Percentiles rank a stretch among this genome's conserved stretches.
phyloP scores from a whole-genome alignment of 2,888 invertebrate species.

The Melinaea marsaeus region DNA sequence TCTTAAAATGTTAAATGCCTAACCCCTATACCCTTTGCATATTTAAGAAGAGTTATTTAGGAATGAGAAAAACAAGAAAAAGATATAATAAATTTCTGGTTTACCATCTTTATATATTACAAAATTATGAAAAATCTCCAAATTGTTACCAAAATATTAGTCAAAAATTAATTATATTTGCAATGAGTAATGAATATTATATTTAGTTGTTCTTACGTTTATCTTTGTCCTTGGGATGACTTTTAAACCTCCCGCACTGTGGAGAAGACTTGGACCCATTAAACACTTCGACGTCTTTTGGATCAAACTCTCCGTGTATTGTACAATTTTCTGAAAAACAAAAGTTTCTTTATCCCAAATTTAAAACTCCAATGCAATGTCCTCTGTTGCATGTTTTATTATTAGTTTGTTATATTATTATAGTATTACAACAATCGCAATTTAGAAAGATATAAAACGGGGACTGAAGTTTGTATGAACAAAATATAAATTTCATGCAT shows the following conservation, averaged over 20 bases:
- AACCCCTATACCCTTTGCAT: too few species aligned
- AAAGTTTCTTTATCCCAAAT: background rate
- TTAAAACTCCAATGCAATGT: too few species aligned
- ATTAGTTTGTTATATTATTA: too few species aligned
- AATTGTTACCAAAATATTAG: background rate
- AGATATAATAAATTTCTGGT: too few species aligned
- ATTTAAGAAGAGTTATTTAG: too few species aligned
- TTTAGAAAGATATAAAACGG: background rate
- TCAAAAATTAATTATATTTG: background rate
- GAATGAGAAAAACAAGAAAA: too few species aligned
- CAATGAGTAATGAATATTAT: background rate
- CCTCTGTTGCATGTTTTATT: too few species aligned
- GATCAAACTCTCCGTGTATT: conserved; percentile 49
- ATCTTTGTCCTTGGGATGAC: conserved; percentile 66
- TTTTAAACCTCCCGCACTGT: conserved; percentile 63
- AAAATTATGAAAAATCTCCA: too few species aligned
- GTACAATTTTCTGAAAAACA: conserved; percentile 60
- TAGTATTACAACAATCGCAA: background rate
- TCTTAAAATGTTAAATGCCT: too few species aligned
- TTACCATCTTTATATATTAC: too few species aligned
- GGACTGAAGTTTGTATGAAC: background rate
- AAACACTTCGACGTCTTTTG: conserved; percentile 59
- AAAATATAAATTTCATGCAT: background rate
- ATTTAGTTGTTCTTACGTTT: conserved; percentile 46
- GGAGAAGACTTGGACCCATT: conserved; percentile 53